A percentile compares a stretch with the other conserved stretches of the same genome.
These are phyloP conservation scores for Platycheirus albimanus DNA, from an alignment of 2,888 invertebrate species.

Conservation along the genomic window DNA sequence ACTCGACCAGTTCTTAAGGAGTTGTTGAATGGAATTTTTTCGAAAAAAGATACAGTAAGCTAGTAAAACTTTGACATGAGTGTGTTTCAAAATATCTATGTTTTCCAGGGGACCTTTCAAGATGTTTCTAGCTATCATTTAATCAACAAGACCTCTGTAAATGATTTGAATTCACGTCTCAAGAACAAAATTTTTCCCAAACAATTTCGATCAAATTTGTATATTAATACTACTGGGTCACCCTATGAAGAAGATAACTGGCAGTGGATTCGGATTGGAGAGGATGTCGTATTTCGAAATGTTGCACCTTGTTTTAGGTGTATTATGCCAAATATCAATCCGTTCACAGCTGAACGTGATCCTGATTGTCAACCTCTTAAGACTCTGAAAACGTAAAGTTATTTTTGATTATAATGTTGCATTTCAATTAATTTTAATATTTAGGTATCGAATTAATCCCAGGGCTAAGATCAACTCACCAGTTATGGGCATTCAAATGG, in stretches of 20 bases:
- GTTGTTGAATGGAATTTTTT: slow-evolving; percentile 76
- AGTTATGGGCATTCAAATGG: slow-evolving; percentile 84
- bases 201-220: slow-evolving; percentile 88
- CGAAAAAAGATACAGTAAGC: slow-evolving; percentile 71
- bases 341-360: slow-evolving; percentile 86
- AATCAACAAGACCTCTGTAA: slow-evolving; percentile 87
- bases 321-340: slow-evolving; percentile 87
- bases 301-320: slow-evolving; percentile 84
- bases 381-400: slow-evolving; percentile 86
- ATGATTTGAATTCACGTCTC: slow-evolving; percentile 86
- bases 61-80: background rate
- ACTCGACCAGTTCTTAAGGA: slow-evolving; percentile 70
- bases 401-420: too few relatives aligned
- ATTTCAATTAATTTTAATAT: too few relatives aligned
- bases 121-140: slow-evolving; percentile 88
- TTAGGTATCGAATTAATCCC: slow-evolving; percentile 53
- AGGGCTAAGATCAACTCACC: slow-evolving; percentile 77
- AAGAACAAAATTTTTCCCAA: slow-evolving; percentile 83
- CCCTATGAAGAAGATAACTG: slow-evolving; percentile 88
- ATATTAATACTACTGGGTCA: slow-evolving; percentile 84
- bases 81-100: background rate
- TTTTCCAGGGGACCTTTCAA: slow-evolving; percentile 84
- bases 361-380: slow-evolving; percentile 86
- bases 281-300: slow-evolving; percentile 76
- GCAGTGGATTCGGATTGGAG: slow-evolving; percentile 88